Percentiles rank a stretch among this genome's conserved stretches.
These are phyloP conservation scores for Drosophila parvula DNA, from an alignment of 1,140 invertebrate species.

Conservation along the genomic window DNA sequence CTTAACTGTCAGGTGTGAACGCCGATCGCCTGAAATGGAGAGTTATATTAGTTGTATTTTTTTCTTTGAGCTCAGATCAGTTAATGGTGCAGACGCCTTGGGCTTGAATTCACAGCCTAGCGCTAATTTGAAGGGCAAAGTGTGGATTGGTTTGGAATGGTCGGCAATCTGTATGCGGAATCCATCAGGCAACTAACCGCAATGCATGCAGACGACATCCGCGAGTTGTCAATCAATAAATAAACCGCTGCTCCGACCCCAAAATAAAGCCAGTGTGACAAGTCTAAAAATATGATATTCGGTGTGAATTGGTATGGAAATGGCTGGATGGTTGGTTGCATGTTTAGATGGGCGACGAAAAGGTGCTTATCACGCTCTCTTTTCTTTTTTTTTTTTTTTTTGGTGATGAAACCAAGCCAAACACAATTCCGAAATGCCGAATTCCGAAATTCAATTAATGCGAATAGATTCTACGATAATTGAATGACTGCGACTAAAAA, in stretches of 20 bases:
- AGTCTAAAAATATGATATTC: slow-evolving; percentile 44
- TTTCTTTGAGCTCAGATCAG: background rate
- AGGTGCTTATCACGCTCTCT: slow-evolving; percentile 26
- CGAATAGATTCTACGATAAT: slow-evolving; percentile 51
- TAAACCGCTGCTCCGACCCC: slow-evolving; percentile 8
- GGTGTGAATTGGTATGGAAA: slow-evolving; percentile 49
- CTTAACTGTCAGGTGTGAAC: slow-evolving; percentile 73
- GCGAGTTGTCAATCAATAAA: slow-evolving; percentile 56
- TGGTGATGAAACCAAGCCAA: slow-evolving; percentile 26
- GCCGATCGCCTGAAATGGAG: slow-evolving; percentile 64
- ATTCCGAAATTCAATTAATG: slow-evolving; percentile 66
- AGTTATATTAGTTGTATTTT: background rate
- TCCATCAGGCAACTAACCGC: slow-evolving; percentile 30
- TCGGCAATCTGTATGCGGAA: slow-evolving; percentile 4
- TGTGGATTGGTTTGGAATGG: background rate
- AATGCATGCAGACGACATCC: slow-evolving; percentile 37
- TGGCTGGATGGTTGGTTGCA: slow-evolving; percentile 13
- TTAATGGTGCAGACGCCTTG: slow-evolving; percentile 43
- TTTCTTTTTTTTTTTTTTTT: slow-evolving; percentile 4
- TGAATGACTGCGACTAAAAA: slow-evolving; percentile 58
- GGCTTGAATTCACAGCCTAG: slow-evolving; percentile 42
- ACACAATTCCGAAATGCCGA: slow-evolving; percentile 14
- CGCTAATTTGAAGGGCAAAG: slow-evolving; percentile 47
- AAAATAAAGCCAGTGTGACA: slow-evolving; percentile 39
- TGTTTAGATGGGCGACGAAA: slow-evolving; percentile 1